phyloP scores from a whole-genome alignment of 2,113 vertebrate species.

The Rhea americana region DNA sequence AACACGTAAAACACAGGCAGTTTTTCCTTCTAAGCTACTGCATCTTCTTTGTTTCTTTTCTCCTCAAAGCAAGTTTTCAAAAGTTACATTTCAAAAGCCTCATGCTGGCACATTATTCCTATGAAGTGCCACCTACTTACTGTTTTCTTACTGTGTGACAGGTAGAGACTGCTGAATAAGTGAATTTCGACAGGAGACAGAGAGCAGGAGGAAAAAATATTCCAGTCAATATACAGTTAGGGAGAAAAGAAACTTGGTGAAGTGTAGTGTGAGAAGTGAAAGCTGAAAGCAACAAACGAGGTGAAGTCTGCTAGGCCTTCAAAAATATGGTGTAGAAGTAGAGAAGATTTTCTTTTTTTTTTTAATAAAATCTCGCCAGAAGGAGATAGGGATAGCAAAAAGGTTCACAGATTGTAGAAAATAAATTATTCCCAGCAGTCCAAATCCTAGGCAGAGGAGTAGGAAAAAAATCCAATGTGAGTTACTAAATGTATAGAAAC shows the following conservation, averaged over 20 bases:
- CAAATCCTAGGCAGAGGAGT: not conserved
- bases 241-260: not conserved
- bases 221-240: not conserved
- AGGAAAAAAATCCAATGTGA: not conserved
- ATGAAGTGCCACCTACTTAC: not conserved
- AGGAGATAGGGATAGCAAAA: not conserved
- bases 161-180: not conserved
- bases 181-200: not conserved
- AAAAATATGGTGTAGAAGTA: not conserved
- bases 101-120: not conserved
- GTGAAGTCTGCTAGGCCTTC: not conserved
- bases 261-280: not conserved
- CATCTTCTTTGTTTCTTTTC: not conserved
- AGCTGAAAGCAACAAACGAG: not conserved
- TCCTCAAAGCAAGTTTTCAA: not conserved
- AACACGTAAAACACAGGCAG: not conserved
- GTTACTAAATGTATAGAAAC: not conserved
- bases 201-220: not conserved
- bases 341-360: not conserved
- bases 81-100: not conserved
- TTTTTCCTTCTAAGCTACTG: not conserved
- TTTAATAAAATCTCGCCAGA: not conserved
- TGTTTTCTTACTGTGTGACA: slow-evolving; percentile 3
- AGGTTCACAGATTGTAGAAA: not conserved
- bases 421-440: not conserved